phyloP scores from a whole-genome alignment of 64 coral and sea anemone species.

The Stichodactyla mertensii region DNA sequence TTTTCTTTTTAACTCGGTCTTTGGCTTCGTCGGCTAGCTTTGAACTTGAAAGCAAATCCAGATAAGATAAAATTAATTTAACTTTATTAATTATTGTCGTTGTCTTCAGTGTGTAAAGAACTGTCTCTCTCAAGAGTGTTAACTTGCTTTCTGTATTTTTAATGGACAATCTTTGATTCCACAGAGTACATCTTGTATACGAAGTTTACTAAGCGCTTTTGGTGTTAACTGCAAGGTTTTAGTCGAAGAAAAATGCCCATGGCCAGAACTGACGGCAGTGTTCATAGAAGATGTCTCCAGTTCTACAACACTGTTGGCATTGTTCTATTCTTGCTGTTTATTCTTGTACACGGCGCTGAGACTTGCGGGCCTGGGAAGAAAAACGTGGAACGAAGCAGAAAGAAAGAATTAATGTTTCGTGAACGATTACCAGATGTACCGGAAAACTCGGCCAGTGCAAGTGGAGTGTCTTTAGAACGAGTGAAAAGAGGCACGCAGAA shows the following conservation, averaged over 20 bases:
- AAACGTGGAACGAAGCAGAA: neutral
- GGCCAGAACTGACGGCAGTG: neutral
- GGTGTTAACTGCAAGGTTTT: neutral
- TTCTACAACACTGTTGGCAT: neutral
- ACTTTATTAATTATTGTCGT: neutral
- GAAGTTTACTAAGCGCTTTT: too few relatives aligned
- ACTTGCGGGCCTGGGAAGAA: slow-evolving; percentile 30
- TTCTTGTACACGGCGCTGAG: neutral
- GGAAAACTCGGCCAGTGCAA: slow-evolving; percentile 43
- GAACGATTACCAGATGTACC: slow-evolving; percentile 29
- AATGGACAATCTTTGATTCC: neutral
- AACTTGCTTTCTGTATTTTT: too few relatives aligned
- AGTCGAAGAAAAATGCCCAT: neutral
- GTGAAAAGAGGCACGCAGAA: slow-evolving; percentile 40
- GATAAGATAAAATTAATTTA: neutral
- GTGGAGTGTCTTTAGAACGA: slow-evolving; percentile 26
- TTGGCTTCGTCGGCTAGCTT: neutral
- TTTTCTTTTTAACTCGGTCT: neutral
- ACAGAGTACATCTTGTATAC: too few relatives aligned
- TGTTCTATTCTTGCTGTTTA: neutral
- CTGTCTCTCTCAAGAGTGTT: too few relatives aligned
- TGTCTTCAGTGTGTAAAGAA: too few relatives aligned
- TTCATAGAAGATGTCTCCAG: neutral
- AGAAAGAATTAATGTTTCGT: neutral
- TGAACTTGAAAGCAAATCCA: neutral